phyloP scores from a whole-genome alignment of 2,113 vertebrate genomes.

The Fukomys damarensis region DNA sequence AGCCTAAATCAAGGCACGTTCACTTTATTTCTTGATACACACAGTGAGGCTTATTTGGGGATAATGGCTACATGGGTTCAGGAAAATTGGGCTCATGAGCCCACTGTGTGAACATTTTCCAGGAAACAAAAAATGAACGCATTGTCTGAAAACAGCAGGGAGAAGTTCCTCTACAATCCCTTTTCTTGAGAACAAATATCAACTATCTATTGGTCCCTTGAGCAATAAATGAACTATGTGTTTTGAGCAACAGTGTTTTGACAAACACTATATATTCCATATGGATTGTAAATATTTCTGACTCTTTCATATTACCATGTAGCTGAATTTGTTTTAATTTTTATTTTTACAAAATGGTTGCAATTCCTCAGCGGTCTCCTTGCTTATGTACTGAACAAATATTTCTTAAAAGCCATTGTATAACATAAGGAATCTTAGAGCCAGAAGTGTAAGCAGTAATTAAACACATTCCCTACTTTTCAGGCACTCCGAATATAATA shows the following conservation, averaged over 20 bases:
- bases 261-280: neutral
- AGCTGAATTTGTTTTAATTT: conserved; percentile 11
- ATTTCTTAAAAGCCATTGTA: conserved; percentile 1
- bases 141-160: conserved; percentile 54
- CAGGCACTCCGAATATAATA: neutral
- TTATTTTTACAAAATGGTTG: neutral
- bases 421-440: conserved; percentile 14
- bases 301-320: neutral
- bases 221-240: conserved; percentile 17
- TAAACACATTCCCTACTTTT: neutral
- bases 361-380: conserved; percentile 34
- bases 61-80: conserved; percentile 64
- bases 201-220: conserved; percentile 49
- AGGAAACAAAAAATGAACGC: neutral
- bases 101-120: conserved; percentile 54
- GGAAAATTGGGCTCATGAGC: conserved; percentile 65
- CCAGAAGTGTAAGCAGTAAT: neutral
- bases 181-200: conserved; percentile 60
- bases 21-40: conserved; percentile 55
- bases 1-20: neutral
- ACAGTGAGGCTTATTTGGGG: conserved; percentile 60
- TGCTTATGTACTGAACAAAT: conserved; percentile 6
- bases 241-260: conserved; percentile 54
- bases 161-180: neutral
- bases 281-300: conserved; percentile 32